A percentile compares a stretch with the other conserved stretches of the same genome.
Conservation (phyloP, 2,888 invertebrate species). For the Copidosoma aretas region DNA sequence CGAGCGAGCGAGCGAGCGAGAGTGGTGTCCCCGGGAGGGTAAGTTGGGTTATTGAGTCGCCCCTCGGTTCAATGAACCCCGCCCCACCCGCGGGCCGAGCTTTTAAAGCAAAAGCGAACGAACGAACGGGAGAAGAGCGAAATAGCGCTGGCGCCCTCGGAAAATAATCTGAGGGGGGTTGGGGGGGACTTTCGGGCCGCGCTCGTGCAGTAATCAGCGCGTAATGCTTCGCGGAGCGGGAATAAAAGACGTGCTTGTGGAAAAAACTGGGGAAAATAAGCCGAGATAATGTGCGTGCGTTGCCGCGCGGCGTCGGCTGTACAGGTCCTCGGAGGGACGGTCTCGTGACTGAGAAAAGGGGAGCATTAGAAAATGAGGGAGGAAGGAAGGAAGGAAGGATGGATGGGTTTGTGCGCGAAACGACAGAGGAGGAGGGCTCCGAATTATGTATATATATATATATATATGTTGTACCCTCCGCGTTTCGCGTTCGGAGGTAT, state of each 20-base stretch:
- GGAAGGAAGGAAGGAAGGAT: neutral
- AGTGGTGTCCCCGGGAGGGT: neutral
- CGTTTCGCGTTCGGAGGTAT: neutral
- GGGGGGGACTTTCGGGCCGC: no score
- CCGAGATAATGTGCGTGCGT: neutral
- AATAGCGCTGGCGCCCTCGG: no score
- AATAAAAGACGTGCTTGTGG: neutral
- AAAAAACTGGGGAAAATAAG: neutral
- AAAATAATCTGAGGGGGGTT: no score
- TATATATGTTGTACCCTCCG: no score
- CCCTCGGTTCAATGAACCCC: constrained; percentile 28
- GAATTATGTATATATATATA: neutral
- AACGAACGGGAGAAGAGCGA: no score
- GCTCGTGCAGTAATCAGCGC: no score
- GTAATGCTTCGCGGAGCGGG: neutral
- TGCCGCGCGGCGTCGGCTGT: neutral
- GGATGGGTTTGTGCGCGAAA: neutral
- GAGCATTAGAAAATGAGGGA: neutral
- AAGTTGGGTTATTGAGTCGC: no score
- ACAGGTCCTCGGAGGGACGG: neutral
- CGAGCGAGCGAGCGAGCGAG: neutral
- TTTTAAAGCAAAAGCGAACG: neutral
- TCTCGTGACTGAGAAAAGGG: neutral
- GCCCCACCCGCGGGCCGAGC: neutral
- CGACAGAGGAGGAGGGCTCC: neutral